A percentile compares a stretch with the other conserved stretches of the same genome.
These are phyloP conservation scores for Ormyrus nitidulus DNA, from an alignment of 2,888 invertebrate genomes.

Conservation along the genomic window DNA sequence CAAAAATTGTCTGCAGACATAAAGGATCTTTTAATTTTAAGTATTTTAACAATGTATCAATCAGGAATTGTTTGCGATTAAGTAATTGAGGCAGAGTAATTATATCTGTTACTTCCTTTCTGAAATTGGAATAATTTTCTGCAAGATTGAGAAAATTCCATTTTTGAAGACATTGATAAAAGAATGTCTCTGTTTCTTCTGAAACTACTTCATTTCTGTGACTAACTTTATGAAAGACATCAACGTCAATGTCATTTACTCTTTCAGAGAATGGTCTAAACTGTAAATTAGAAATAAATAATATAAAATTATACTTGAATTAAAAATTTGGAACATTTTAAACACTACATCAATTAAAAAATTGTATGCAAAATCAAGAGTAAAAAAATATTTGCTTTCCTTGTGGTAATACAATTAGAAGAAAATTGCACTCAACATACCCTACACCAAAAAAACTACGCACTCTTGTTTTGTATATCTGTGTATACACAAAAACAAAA, in stretches of 20 bases:
- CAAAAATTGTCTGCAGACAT: conserved; percentile 88
- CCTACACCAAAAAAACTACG: no score
- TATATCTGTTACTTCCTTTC: conserved; percentile 84
- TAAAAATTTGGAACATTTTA: no score
- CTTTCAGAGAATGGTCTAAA: conserved; percentile 92
- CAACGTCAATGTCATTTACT: conserved; percentile 89
- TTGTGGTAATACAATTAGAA: no score
- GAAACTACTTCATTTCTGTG: conserved; percentile 84
- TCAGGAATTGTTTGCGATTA: conserved; percentile 86
- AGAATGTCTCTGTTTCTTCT: conserved; percentile 86
- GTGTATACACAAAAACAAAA: no score
- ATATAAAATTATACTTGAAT: background rate
- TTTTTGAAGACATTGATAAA: conserved; percentile 88
- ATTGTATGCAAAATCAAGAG: no score
- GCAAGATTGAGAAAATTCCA: conserved; percentile 94
- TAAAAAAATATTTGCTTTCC: no score
- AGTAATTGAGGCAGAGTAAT: conserved; percentile 91
- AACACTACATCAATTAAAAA: no score
- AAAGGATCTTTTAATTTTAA: conserved; percentile 83
- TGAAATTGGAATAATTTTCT: conserved; percentile 86
- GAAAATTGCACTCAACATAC: no score
- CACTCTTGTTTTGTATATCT: no score
- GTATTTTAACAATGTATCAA: conserved; percentile 84
- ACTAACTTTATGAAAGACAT: conserved; percentile 90
- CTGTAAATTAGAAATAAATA: conserved; percentile 75